phyloP scores from a whole-genome alignment of 2,888 invertebrate genomes.

The Chironomus tentans region DNA sequence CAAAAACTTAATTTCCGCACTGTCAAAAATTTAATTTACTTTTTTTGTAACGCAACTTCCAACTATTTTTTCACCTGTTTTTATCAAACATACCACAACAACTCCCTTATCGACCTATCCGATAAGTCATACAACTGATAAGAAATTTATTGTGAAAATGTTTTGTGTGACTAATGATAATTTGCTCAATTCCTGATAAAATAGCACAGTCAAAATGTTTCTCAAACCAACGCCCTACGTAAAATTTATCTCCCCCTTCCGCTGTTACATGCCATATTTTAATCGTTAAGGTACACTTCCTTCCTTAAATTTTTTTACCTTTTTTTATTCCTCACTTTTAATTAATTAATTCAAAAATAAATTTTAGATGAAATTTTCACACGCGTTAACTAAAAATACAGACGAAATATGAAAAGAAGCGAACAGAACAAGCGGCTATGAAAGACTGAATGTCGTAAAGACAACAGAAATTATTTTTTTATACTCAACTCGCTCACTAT shows the following conservation, averaged over 20 bases:
- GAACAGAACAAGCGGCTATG: constrained; percentile 9
- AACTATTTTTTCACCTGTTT: constrained; percentile 5
- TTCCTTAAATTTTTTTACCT: background rate
- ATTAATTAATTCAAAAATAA: background rate
- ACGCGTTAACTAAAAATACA: background rate
- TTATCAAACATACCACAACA: background rate
- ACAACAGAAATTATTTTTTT: background rate
- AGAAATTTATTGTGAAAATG: constrained; percentile 19
- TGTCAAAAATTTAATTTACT: background rate
- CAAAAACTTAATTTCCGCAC: too few relatives aligned
- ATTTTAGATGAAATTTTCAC: background rate
- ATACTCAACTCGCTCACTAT: background rate
- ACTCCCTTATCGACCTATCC: background rate
- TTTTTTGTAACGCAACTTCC: background rate
- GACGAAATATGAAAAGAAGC: background rate
- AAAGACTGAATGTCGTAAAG: constrained; percentile 16
- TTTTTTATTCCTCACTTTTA: background rate
- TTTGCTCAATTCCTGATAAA: background rate
- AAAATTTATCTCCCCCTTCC: background rate
- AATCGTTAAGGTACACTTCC: background rate
- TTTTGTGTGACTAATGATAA: background rate
- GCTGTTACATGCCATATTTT: background rate
- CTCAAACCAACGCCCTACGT: constrained; percentile 17
- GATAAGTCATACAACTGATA: constrained; percentile 16
- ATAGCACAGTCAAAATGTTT: background rate